Evolutionary conservation across 2,888 invertebrate genomes (phyloP).

Genomic region (Geotrupes spiniger): DNA sequence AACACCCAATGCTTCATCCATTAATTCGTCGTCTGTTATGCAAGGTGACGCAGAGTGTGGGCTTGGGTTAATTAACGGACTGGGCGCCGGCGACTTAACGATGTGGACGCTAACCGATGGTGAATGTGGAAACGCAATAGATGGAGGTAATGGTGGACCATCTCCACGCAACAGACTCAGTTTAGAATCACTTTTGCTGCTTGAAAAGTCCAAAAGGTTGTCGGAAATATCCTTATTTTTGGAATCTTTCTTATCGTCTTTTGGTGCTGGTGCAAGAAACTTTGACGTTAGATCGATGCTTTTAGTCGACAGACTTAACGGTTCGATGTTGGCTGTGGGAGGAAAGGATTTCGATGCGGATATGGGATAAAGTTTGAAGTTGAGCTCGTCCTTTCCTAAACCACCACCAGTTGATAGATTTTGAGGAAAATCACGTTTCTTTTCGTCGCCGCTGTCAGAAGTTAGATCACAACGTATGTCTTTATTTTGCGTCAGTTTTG

Average conservation of each 20-base stretch:
- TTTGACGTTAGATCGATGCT: slow-evolving; percentile 52
- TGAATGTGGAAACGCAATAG: slow-evolving; percentile 53
- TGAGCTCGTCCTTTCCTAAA: slow-evolving; percentile 34
- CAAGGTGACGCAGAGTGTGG: slow-evolving; percentile 71
- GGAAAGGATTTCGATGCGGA: slow-evolving; percentile 37
- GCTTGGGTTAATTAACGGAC: slow-evolving; percentile 65
- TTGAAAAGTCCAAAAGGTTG: slow-evolving; percentile 64
- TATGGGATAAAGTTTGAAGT: slow-evolving; percentile 36
- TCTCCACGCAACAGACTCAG: background rate
- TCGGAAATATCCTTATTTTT: slow-evolving; percentile 53
- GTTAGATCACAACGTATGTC: slow-evolving; percentile 18
- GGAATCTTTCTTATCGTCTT: slow-evolving; percentile 41
- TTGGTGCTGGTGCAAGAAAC: slow-evolving; percentile 47
- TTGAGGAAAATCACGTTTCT: slow-evolving; percentile 36
- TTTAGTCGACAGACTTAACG: slow-evolving; percentile 43
- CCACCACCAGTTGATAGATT: slow-evolving; percentile 34
- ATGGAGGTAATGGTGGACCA: slow-evolving; percentile 9
- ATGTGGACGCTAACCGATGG: slow-evolving; percentile 73
- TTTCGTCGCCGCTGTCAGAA: slow-evolving; percentile 34
- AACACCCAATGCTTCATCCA: slow-evolving; percentile 83
- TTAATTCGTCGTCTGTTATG: slow-evolving; percentile 85
- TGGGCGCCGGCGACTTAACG: slow-evolving; percentile 73
- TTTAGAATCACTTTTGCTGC: slow-evolving; percentile 35
- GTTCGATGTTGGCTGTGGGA: slow-evolving; percentile 32
- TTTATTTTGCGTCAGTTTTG: slow-evolving; percentile 22